These are phyloP conservation scores for Brachionus angularis DNA, from an alignment of 1,140 invertebrate species.

Conservation along the genomic window DNA sequence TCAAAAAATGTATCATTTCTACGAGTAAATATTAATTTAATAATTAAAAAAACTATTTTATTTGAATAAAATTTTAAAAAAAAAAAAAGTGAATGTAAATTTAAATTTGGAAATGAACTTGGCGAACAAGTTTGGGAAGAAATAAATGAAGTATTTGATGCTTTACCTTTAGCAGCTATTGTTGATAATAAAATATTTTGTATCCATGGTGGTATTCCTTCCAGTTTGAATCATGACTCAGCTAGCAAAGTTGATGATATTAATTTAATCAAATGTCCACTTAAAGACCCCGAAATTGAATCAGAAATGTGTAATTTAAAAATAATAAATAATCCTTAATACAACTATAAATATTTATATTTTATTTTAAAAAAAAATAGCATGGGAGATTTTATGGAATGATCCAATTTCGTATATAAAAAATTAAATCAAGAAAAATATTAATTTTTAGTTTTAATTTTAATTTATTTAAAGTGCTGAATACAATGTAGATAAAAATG, in stretches of 20 bases:
- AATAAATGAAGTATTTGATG: conserved; percentile 69
- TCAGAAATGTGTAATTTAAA: too few relatives aligned
- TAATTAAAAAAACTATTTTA: neutral
- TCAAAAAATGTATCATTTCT: conserved; percentile 70
- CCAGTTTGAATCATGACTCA: conserved; percentile 53
- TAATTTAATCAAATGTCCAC: conserved; percentile 48
- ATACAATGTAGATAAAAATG: conserved; percentile 52
- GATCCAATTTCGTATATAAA: conserved; percentile 70
- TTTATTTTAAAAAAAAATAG: conserved; percentile 66
- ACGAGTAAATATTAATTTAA: conserved; percentile 58
- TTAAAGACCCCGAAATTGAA: conserved; percentile 52
- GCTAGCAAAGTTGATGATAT: conserved; percentile 26
- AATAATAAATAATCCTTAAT: too few relatives aligned
- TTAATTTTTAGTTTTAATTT: neutral
- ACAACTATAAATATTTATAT: conserved; percentile 65
- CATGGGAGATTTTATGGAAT: conserved; percentile 75
- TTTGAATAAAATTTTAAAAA: neutral
- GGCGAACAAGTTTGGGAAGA: conserved; percentile 66
- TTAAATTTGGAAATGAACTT: conserved; percentile 63
- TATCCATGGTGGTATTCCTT: conserved; percentile 71
- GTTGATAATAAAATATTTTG: conserved; percentile 62
- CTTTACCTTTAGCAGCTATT: conserved; percentile 52
- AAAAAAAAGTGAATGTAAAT: conserved; percentile 60
- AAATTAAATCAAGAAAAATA: conserved; percentile 42
- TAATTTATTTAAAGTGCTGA: conserved; percentile 10